These are phyloP conservation scores for Erannis defoliaria DNA, from an alignment of 2,888 invertebrate genomes.

Conservation along the genomic window DNA sequence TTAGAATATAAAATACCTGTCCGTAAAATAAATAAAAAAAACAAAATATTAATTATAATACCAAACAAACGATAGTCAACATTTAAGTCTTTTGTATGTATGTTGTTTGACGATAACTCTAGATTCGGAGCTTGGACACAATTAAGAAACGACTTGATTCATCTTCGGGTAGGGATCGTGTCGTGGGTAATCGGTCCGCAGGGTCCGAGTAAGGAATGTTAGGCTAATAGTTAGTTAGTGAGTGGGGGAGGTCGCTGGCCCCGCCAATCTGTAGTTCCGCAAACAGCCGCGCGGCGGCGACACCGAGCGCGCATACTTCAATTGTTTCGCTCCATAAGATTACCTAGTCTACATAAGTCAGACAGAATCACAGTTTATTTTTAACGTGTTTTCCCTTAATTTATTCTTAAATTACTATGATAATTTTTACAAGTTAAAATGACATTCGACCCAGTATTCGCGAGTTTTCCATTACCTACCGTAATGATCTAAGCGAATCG, in stretches of 20 bases:
- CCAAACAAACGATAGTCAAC: slow-evolving; percentile 45
- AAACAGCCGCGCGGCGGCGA: slow-evolving; percentile 48
- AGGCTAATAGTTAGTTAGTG: slow-evolving; percentile 41
- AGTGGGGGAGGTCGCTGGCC: slow-evolving; percentile 19
- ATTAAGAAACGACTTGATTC: background rate
- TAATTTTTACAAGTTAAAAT: slow-evolving; percentile 74
- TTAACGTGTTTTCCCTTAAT: slow-evolving; percentile 80
- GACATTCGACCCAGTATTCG: slow-evolving; percentile 79
- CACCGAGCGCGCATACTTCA: slow-evolving; percentile 47
- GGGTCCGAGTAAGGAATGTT: slow-evolving; percentile 38
- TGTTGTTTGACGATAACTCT: slow-evolving; percentile 36
- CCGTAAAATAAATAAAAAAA: slow-evolving; percentile 42
- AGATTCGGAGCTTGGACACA: slow-evolving; percentile 12
- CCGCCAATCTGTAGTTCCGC: slow-evolving; percentile 45
- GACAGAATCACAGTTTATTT: slow-evolving; percentile 88
- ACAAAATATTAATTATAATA: slow-evolving; percentile 44
- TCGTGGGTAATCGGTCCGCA: background rate
- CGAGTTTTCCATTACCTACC: slow-evolving; percentile 80
- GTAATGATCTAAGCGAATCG: slow-evolving; percentile 79
- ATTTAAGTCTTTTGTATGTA: slow-evolving; percentile 50
- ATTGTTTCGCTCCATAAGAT: slow-evolving; percentile 73
- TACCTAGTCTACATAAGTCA: slow-evolving; percentile 84
- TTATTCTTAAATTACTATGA: slow-evolving; percentile 68
- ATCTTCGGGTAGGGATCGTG: background rate
- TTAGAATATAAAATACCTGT: slow-evolving; percentile 39